Base-by-base conservation (phyloP, 23 tunicate genomes). In the Halocynthia aurantium region DNA sequence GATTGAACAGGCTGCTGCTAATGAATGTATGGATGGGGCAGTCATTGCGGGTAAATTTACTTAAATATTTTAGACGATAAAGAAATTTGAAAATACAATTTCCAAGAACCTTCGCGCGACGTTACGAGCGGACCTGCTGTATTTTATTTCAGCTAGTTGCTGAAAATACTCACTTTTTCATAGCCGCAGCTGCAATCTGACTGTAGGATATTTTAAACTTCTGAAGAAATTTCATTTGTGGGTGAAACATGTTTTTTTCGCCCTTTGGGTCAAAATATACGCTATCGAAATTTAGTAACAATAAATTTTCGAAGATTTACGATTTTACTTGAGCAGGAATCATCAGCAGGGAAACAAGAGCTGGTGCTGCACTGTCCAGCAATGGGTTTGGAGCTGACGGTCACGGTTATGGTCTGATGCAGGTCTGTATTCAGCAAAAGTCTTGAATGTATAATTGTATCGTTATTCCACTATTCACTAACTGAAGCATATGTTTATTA, bases 341-440 rank as follows among this genome's bases (percentile, higher is more conserved):
- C 20, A 86, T 93, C 6, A 86, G 93, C 63, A 85, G 98, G 10
- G 98, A 93, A 75, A 82, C 98, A n/a, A 69, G 98, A 73, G 98
- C 93, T 69, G 98, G 98, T 4, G 72, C 69, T 60, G 85, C 76
- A 7, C 85, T 93, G 0, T 69, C 75, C 50, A 62, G 81, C 8
- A 76, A 77, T 71, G 91, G 93, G 6, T 84, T 67, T 58, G 98
- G 98, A 19, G 55, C 65, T 7, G 91, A 88, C 52, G 91, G 98
- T 50, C 91, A 93, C 67, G 98, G 93, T 18, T 93, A 82, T 67
- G 98, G 98, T 8, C 73, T 93, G 0, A 93, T 93, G 98, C 98
- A 93, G 95, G 95, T 88, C 61, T 77, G 1, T 10, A 65, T 13
- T 2, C 7, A 21, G 12, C 21, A 74, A 61, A n/a, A 51, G 61